These are phyloP conservation scores for Sclerurus mexicanus DNA, from an alignment of 2,113 vertebrate species.

Conservation along the genomic window DNA sequence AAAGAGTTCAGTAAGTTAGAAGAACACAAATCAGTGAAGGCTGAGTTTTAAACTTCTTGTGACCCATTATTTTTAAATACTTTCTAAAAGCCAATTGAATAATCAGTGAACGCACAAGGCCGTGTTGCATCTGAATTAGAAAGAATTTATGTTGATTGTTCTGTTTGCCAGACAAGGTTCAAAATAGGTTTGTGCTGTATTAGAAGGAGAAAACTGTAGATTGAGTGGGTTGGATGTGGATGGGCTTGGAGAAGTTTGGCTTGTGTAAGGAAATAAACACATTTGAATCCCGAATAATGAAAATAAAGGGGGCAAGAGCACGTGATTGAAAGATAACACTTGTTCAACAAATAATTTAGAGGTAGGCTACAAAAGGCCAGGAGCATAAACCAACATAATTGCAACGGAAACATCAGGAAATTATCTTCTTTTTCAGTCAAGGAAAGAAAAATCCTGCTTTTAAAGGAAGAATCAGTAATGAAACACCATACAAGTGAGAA, in stretches of 20 bases:
- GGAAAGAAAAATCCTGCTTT: not conserved
- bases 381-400: not conserved
- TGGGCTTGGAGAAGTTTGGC: not conserved
- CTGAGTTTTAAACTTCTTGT: not conserved
- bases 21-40: not conserved
- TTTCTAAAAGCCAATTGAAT: not conserved
- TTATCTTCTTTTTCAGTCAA: not conserved
- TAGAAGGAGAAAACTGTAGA: not conserved
- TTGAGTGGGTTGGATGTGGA: not conserved
- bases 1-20: not conserved
- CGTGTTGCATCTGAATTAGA: not conserved
- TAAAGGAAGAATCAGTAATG: not conserved
- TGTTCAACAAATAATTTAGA: not conserved
- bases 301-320: not conserved
- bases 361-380: not conserved
- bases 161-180: not conserved
- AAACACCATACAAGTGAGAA: not conserved
- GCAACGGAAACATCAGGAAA: not conserved
- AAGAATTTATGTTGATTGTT: not conserved
- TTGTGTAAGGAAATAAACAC: not conserved
- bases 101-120: not conserved
- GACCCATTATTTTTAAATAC: not conserved
- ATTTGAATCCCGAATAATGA: not conserved
- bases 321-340: not conserved
- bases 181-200: not conserved